Percentiles rank a stretch among this genome's conserved stretches.
phyloP scores from a whole-genome alignment of 1,140 invertebrate genomes.

The Heliconius eleuchia region DNA sequence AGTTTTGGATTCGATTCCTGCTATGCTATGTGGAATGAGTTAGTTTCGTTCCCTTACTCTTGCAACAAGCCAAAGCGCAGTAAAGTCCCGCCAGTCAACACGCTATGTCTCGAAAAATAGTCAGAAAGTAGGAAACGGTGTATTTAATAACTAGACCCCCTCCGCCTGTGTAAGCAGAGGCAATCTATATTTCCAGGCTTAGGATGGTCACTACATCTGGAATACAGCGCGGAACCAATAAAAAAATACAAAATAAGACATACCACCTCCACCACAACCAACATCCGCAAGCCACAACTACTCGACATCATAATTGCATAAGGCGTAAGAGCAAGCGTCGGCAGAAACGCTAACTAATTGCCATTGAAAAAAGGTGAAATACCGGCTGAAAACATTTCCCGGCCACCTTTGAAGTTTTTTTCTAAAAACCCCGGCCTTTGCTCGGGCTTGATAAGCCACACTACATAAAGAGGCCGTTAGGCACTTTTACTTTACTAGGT shows the following conservation, averaged over 20 bases:
- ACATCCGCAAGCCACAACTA: constrained; percentile 47
- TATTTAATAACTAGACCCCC: no score
- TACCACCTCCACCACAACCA: constrained; percentile 27
- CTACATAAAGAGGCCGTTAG: constrained; percentile 67
- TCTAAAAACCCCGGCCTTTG: constrained; percentile 62
- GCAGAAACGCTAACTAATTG: constrained; percentile 76
- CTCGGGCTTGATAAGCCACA: constrained; percentile 73
- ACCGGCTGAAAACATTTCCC: constrained; percentile 76
- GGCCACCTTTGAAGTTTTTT: constrained; percentile 73
- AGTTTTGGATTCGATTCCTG: no score
- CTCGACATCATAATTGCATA: constrained; percentile 72
- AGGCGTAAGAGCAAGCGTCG: constrained; percentile 70
- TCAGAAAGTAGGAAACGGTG: no score
- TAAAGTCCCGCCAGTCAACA: no score
- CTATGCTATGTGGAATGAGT: no score
- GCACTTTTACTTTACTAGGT: constrained; percentile 71
- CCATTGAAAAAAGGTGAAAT: constrained; percentile 80
- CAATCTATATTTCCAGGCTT: no score
- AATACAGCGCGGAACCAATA: background rate
- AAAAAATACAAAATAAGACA: background rate
- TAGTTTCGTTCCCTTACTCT: no score
- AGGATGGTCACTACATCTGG: no score
- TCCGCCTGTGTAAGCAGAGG: no score
- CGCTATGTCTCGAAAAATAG: no score
- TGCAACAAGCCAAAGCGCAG: no score